phyloP scores from a whole-genome alignment of 2,797 vertebrate species.

The Peromyscus nudipes region DNA sequence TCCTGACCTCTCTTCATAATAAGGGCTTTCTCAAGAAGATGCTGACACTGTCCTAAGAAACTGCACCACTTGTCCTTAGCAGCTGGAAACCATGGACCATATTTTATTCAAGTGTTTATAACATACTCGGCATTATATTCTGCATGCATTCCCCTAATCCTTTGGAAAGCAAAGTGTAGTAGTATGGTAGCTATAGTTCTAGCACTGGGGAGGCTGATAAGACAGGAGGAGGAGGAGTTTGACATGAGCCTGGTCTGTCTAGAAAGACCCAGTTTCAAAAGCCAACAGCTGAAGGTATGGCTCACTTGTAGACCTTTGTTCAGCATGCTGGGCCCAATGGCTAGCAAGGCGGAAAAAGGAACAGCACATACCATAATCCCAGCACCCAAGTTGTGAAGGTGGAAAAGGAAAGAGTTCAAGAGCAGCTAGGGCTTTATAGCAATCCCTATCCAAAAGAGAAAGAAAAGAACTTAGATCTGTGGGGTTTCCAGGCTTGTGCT shows the following conservation, averaged over 20 bases:
- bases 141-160: accelerated
- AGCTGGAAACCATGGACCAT: neutral
- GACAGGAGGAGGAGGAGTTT: neutral
- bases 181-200: neutral
- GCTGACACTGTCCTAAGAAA: neutral
- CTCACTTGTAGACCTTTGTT: neutral
- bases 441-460: neutral
- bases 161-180: neutral
- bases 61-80: neutral
- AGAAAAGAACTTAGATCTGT: neutral
- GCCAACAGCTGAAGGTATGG: neutral
- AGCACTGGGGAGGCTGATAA: neutral
- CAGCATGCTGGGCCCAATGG: neutral
- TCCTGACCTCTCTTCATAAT: neutral
- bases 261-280: neutral
- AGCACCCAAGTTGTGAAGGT: neutral
- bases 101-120: neutral
- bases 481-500: neutral
- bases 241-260: neutral
- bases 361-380: neutral
- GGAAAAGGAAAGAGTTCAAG: neutral
- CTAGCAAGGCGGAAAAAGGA: neutral
- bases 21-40: neutral
- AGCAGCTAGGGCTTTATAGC: neutral
- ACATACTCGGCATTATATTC: neutral